These are phyloP conservation scores for Rhimphoctona megacephalus DNA, from an alignment of 2,888 invertebrate species.

Conservation along the genomic window DNA sequence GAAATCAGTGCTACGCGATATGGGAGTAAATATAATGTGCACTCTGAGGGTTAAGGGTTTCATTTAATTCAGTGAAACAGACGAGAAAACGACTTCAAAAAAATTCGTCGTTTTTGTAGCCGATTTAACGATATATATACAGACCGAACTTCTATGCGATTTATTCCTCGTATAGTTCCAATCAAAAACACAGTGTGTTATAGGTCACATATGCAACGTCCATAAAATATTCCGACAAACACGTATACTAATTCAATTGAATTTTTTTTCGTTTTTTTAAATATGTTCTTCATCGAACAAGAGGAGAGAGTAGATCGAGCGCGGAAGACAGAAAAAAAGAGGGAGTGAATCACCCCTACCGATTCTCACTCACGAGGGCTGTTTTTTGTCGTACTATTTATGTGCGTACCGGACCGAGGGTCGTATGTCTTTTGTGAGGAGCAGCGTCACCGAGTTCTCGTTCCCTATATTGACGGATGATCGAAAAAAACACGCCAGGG, in stretches of 20 bases:
- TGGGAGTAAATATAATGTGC: too few relatives aligned
- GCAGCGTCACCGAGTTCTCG: slow-evolving; percentile 48
- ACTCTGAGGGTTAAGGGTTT: too few relatives aligned
- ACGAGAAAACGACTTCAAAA: background rate
- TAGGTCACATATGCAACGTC: background rate
- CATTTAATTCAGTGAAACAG: background rate
- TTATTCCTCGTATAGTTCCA: background rate
- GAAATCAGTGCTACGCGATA: too few relatives aligned
- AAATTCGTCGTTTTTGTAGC: background rate
- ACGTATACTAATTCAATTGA: slow-evolving; percentile 44
- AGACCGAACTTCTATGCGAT: too few relatives aligned
- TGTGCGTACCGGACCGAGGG: slow-evolving; percentile 60
- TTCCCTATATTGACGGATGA: slow-evolving; percentile 48
- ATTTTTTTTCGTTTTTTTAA: slow-evolving; percentile 52
- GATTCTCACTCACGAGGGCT: slow-evolving; percentile 49
- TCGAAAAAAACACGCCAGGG: slow-evolving; percentile 51
- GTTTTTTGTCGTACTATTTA: slow-evolving; percentile 58
- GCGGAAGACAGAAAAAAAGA: slow-evolving; percentile 43
- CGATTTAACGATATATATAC: background rate
- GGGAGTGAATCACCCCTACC: slow-evolving; percentile 58
- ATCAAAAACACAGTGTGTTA: background rate
- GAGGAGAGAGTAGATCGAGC: slow-evolving; percentile 35
- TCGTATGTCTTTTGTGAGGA: slow-evolving; percentile 60
- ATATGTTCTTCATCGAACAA: slow-evolving; percentile 39
- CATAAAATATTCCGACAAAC: background rate